Base-by-base conservation (phyloP, 2,797 vertebrate species). In the Acanthurus tractus region DNA sequence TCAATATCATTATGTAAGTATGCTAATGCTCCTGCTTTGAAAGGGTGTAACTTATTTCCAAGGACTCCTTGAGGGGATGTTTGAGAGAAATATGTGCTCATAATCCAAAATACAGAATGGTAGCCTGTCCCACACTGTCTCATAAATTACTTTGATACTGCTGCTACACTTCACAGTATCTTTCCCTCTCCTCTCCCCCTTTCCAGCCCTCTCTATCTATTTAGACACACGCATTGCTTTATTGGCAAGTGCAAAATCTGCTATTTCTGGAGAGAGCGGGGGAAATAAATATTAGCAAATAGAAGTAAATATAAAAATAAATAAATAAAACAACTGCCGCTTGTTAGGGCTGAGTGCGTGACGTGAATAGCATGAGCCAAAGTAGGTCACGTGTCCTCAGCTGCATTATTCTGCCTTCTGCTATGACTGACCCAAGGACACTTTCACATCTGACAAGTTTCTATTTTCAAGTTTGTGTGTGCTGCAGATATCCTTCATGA, bases 51-150 rank as follows among this genome's bases (percentile, higher is more conserved):
- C 78, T 87, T 63, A 50, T 68, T 77, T 82, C 78, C 74, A 88
- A 82, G 76, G 69, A 79, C 57, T 88, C 81, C 78, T 88, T 81
- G 63, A 87, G 76, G 80, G 56, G 9, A 74, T 74, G 56, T 85
- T 72, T 68, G 65, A 64, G 59, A 73, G 23, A 77, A 76, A 66
- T 25, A 82, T 67, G 50, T 77, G 50, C 76, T 82, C 52, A 81
- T 76, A 80, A 85, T 86, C 38, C 82, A 59, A 85, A 79, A 83
- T 74, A 74, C 20, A 79, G 65, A 87, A 80, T 52, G 17, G 65
- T 61, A 52, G 68, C 63, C 36, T 57, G 45, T 61, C 63, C 57
- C 72, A 23, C 38, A 68, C 36, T 69, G 58, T 48, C 73, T 84
- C 63, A 83, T 72, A 67, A 81, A 84, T 76, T 64, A 78, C 56